phyloP scores from a whole-genome alignment of 2,888 invertebrate genomes.

The Epsilonema sp. region DNA sequence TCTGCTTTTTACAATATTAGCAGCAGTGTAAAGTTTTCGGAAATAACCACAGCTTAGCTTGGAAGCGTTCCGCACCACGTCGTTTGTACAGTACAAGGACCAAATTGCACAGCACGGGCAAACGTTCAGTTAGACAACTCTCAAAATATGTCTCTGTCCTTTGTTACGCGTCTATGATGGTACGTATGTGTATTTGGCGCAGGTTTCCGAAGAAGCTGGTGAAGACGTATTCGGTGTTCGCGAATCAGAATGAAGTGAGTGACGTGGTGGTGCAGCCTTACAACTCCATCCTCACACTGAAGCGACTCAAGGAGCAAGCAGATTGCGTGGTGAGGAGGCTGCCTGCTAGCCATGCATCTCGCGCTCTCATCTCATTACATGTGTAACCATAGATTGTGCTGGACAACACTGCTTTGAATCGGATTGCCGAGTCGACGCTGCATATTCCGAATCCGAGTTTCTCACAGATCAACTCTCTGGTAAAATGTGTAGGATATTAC shows the following conservation, averaged over 20 bases:
- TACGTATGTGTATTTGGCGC: constrained; percentile 10
- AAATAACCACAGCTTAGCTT: too few relatives aligned
- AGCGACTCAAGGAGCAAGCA: constrained; percentile 76
- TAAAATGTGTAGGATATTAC: too few relatives aligned
- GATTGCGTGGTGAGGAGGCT: constrained; percentile 69
- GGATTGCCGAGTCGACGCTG: constrained; percentile 60
- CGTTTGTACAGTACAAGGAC: not conserved
- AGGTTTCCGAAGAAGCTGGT: constrained; percentile 91
- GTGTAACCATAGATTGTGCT: constrained; percentile 53
- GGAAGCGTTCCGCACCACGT: not conserved
- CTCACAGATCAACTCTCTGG: constrained; percentile 84
- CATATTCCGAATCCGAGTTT: constrained; percentile 90
- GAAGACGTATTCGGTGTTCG: constrained; percentile 96
- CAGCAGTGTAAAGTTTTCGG: too few relatives aligned
- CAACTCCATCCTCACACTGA: constrained; percentile 78
- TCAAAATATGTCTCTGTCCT: not conserved
- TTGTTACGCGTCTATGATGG: not conserved
- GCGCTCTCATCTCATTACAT: too few relatives aligned
- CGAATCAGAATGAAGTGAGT: constrained; percentile 52
- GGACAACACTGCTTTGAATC: constrained; percentile 87
- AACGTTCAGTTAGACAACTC: not conserved
- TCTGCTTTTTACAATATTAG: too few relatives aligned
- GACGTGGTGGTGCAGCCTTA: constrained; percentile 92
- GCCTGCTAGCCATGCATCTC: too few relatives aligned
- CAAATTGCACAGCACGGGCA: too few relatives aligned